Conservation (phyloP, 2,797 vertebrate species). For the Rhinella marina region DNA sequence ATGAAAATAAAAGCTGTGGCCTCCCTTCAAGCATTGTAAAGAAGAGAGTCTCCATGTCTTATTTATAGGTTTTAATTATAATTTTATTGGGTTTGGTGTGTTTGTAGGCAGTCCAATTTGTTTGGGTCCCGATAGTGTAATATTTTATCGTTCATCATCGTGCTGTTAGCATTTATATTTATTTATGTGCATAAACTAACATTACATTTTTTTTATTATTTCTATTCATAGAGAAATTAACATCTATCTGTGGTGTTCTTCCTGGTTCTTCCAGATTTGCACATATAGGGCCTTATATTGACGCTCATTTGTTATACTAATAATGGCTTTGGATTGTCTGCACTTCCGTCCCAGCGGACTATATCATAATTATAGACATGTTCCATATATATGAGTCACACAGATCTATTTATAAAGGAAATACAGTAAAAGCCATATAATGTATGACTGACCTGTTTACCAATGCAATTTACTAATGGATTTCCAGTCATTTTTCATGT, state of each 20-base stretch:
- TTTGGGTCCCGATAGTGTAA: too few species aligned
- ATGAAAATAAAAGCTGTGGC: too few species aligned
- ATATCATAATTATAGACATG: background rate
- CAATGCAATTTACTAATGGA: slow-evolving; percentile 58
- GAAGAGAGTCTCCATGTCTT: too few species aligned
- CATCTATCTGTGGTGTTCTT: background rate
- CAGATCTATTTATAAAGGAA: background rate
- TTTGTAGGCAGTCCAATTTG: too few species aligned
- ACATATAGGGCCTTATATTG: background rate
- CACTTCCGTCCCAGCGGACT: background rate
- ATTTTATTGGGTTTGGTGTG: too few species aligned
- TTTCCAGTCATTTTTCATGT: slow-evolving; percentile 41
- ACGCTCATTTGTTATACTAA: slow-evolving; percentile 22
- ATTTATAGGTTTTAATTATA: too few species aligned
- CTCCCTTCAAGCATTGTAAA: too few species aligned
- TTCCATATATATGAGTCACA: slow-evolving; percentile 24
- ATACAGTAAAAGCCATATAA: slow-evolving; percentile 19
- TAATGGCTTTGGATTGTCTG: background rate
- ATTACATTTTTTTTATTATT: too few species aligned
- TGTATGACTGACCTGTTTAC: slow-evolving; percentile 33
- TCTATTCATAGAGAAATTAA: too few species aligned
- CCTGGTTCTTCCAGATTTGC: background rate
- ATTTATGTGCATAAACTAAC: too few species aligned
- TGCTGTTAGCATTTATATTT: too few species aligned
- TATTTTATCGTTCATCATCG: too few species aligned